These are phyloP conservation scores for Herminia tarsipennalis DNA, from an alignment of 2,888 invertebrate genomes.

Conservation along the genomic window DNA sequence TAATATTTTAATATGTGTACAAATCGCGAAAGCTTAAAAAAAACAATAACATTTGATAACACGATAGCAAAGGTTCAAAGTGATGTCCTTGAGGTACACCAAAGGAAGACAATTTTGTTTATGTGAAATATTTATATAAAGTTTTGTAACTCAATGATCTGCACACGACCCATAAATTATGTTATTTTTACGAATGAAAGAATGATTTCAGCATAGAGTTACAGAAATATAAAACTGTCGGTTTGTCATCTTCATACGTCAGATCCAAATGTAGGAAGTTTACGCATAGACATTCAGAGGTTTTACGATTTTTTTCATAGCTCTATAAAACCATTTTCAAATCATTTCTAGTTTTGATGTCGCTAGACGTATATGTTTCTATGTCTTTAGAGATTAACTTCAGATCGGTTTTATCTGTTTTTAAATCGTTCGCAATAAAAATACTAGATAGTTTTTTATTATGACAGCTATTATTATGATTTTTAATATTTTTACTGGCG, in stretches of 20 bases:
- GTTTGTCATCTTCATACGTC: constrained; percentile 44
- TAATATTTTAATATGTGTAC: no score
- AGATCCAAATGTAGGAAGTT: constrained; percentile 41
- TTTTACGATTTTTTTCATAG: constrained; percentile 56
- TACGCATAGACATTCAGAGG: constrained; percentile 39
- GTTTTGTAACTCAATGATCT: no score
- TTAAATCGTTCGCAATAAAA: constrained; percentile 44
- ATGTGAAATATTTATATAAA: no score
- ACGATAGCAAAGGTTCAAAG: no score
- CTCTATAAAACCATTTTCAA: constrained; percentile 52
- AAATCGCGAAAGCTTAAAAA: no score
- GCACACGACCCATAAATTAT: not conserved
- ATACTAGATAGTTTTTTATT: constrained; percentile 14
- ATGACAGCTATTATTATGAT: constrained; percentile 20
- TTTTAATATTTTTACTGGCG: constrained; percentile 15
- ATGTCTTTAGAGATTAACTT: constrained; percentile 31
- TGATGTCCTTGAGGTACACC: no score
- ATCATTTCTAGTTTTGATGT: constrained; percentile 55
- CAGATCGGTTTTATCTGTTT: constrained; percentile 39
- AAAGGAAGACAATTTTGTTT: no score
- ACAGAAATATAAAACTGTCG: constrained; percentile 37
- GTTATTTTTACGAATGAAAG: constrained; percentile 35
- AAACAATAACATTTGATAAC: no score
- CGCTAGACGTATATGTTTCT: constrained; percentile 45
- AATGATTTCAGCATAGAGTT: constrained; percentile 26